Evolutionary conservation across 2,113 vertebrate species (phyloP).

Genomic region (Arenaria interpres): DNA sequence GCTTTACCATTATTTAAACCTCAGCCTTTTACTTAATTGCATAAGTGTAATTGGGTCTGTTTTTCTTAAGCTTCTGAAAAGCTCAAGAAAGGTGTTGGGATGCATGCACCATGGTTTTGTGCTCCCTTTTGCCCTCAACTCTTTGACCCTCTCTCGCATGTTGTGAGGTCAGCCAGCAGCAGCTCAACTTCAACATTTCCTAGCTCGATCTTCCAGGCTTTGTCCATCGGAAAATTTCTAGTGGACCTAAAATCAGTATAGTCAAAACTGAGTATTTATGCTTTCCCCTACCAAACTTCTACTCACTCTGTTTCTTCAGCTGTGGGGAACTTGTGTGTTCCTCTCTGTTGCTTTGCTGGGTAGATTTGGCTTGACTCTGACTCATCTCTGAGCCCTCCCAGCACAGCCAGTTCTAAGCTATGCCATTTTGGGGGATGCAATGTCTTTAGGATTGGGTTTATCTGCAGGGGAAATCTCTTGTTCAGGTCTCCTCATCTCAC

Average conservation of each 20-base stretch:
- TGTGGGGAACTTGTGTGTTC: fast-evolving
- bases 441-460: neutral
- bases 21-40: neutral
- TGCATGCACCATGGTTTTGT: neutral
- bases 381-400: neutral
- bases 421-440: neutral
- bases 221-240: neutral
- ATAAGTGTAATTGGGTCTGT: neutral
- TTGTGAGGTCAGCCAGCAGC: neutral
- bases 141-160: neutral
- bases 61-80: neutral
- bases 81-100: neutral
- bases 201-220: neutral
- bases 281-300: neutral
- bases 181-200: neutral
- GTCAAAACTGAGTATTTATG: neutral
- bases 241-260: neutral
- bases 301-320: neutral
- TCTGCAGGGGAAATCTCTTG: neutral
- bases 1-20: neutral
- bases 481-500: neutral
- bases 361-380: neutral
- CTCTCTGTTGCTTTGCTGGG: neutral
- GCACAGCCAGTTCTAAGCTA: neutral
- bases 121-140: neutral